phyloP scores from a whole-genome alignment of 64 coral and sea anemone species.

The Actinia equina region DNA sequence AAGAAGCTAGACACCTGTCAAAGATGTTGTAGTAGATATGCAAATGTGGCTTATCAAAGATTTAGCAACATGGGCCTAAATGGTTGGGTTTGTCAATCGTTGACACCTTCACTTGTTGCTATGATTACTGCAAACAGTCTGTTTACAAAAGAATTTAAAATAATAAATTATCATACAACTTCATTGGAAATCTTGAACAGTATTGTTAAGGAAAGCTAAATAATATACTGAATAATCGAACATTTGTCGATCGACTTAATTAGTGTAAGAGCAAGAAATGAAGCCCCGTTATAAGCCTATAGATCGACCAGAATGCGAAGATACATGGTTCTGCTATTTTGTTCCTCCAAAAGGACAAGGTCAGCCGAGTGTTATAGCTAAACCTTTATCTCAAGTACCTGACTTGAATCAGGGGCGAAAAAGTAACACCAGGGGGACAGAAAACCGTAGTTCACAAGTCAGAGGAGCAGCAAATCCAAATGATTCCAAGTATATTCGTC shows the following conservation, averaged over 20 bases:
- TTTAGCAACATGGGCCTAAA: conserved; percentile 8
- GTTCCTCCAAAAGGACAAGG: background rate
- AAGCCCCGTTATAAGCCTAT: conserved; percentile 66
- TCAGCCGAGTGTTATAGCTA: background rate
- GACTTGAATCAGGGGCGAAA: conserved; percentile 36
- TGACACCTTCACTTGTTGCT: conserved; percentile 19
- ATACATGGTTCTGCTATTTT: conserved; percentile 49
- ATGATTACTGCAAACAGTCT: background rate
- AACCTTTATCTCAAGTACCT: conserved; percentile 52
- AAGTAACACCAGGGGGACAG: background rate
- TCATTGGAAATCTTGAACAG: background rate
- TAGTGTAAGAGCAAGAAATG: background rate
- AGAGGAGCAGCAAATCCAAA: background rate
- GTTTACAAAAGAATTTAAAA: background rate
- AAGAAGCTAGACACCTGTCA: background rate
- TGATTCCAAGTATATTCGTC: conserved; percentile 47
- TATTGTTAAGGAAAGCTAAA: too few species aligned
- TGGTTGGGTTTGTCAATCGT: background rate
- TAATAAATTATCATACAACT: background rate
- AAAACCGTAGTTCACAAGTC: background rate
- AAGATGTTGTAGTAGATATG: background rate
- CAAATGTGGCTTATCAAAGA: background rate
- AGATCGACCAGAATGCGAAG: conserved; percentile 61
- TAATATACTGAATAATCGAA: background rate
- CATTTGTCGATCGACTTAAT: background rate